Base-by-base conservation (phyloP, 2,113 vertebrate genomes). In the Miniopterus natalensis region DNA sequence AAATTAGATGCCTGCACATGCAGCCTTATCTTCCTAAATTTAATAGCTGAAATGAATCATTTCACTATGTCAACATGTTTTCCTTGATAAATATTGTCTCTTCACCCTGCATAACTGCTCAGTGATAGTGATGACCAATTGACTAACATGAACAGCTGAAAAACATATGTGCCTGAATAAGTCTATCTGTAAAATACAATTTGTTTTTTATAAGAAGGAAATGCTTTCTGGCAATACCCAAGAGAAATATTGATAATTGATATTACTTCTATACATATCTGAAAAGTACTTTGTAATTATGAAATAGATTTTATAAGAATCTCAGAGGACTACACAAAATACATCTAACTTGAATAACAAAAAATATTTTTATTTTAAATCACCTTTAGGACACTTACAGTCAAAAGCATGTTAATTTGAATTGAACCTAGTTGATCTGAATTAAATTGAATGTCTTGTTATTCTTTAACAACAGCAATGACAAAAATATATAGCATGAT, bases 31-130 rank as follows among this genome's bases (percentile, higher is more conserved):
- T 92, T 45, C 93, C 65, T 80, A 9, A 66, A 73, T 92, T 63
- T 96, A 97, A 83, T 57, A 20, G 42, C n/a, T 66, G 25, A 29
- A 88, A 57, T 86, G 81, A 59, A 91, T 94, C 45, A 91, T 94
- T 81, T 95, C 70, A 93, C 21, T 70, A 5, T 70, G 51, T 93
- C 93, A 94, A 91, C 53, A 84, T 23, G 6, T 96, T 93, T 92
- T 47, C 66, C 89, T 21, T 93, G 36, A 71, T 91, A 97, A 97
- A 92, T 94, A 95, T 89, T 93, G 97, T 95, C 59, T 92, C 73
- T 92, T 84, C 84, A 55, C 83, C 53, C 5, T 68, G 9, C 51
- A 89, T 70, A 75, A 86, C 12, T 92, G 55, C 78, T 80, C 79
- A 10, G 7, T 92, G 45, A 23, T 84, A 92, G 93, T 77, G 66